A percentile compares a stretch with the other conserved stretches of the same genome.
Evolutionary conservation across 2,113 vertebrate genomes (phyloP).

Genomic region (Tupaia chinensis): DNA sequence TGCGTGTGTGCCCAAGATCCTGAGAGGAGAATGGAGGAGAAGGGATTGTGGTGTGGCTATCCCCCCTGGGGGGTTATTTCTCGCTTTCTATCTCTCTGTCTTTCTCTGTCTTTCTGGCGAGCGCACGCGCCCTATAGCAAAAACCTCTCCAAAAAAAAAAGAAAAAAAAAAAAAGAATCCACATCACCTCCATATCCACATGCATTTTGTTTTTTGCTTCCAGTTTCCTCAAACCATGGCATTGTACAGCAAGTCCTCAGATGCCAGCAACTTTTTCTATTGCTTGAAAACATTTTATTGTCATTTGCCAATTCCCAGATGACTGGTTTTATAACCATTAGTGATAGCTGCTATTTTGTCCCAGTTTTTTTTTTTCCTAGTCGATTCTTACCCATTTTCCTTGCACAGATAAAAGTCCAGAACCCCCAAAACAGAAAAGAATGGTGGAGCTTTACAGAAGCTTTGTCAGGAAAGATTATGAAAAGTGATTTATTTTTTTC

Average conservation of each 20-base stretch:
- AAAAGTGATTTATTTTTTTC: background rate
- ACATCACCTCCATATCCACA: background rate
- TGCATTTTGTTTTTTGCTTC: background rate
- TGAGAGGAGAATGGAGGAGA: too few relatives aligned
- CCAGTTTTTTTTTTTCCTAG: background rate
- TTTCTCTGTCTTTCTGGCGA: too few relatives aligned
- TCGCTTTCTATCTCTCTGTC: too few relatives aligned
- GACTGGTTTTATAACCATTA: background rate
- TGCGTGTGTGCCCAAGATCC: too few relatives aligned
- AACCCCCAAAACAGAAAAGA: background rate
- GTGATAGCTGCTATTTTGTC: background rate
- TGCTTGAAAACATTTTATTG: slow-evolving; percentile 7
- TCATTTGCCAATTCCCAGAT: background rate
- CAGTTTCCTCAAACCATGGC: background rate
- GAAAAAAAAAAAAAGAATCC: background rate
- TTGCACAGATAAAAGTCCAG: background rate
- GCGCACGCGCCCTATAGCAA: too few relatives aligned
- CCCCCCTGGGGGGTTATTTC: too few relatives aligned
- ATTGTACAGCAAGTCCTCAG: background rate
- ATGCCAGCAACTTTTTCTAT: background rate
- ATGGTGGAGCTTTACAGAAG: background rate
- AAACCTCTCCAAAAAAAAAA: too few relatives aligned
- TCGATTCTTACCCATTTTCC: background rate
- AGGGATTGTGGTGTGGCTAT: too few relatives aligned
- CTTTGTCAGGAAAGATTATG: background rate